Percentiles rank a stretch among this genome's conserved stretches.
Conservation (phyloP, 2,888 invertebrate species). For the Rotaria socialis region DNA sequence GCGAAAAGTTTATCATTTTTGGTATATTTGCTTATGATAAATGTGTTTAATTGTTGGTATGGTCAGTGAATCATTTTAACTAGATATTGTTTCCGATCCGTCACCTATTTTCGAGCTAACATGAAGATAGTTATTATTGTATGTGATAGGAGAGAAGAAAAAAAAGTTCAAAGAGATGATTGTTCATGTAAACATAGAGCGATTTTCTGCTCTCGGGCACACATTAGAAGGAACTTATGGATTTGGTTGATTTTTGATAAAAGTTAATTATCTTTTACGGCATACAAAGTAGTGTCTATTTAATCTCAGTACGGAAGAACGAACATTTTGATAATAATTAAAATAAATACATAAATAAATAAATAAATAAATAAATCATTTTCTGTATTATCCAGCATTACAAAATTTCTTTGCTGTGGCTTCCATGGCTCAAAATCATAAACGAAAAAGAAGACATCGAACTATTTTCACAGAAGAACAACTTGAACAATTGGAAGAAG, state of each 20-base stretch:
- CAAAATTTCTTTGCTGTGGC: slow-evolving; percentile 35
- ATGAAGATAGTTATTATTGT: neutral
- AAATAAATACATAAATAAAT: no score
- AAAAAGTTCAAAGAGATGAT: neutral
- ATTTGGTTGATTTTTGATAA: neutral
- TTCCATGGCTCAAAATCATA: slow-evolving; percentile 55
- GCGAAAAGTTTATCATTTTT: neutral
- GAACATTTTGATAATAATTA: neutral
- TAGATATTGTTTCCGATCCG: neutral
- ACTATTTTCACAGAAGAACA: slow-evolving; percentile 99
- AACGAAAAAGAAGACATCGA: slow-evolving; percentile 87
- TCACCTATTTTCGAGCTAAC: neutral
- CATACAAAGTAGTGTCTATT: neutral
- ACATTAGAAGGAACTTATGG: neutral
- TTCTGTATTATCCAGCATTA: neutral
- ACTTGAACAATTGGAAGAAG: slow-evolving; percentile 86
- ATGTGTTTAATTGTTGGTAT: slow-evolving; percentile 13
- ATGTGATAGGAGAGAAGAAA: neutral
- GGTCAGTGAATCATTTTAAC: neutral
- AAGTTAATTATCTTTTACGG: neutral
- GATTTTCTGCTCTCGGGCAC: neutral
- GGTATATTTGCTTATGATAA: neutral
- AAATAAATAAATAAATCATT: neutral
- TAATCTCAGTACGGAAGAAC: slow-evolving; percentile 6
- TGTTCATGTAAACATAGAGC: neutral